phyloP scores from a whole-genome alignment of 37 sponge, comb jelly and placozoan genomes.

The Halichondria panicea region DNA sequence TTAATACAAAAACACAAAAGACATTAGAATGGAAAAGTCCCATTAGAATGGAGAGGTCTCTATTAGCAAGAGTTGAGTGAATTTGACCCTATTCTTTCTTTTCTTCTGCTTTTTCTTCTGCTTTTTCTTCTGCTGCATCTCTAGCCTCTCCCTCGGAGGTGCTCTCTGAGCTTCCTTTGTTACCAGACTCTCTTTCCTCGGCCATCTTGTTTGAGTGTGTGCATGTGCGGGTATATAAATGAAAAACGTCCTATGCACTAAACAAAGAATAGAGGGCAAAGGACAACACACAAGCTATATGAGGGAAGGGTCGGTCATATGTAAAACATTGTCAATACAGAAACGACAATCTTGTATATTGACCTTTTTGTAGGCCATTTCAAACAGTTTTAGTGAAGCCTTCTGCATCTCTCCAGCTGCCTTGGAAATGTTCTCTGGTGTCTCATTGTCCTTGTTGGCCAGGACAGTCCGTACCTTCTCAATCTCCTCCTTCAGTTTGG shows the following conservation, averaged over 20 bases:
- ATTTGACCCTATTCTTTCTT: too few relatives aligned
- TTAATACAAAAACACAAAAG: too few relatives aligned
- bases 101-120: constrained; percentile 27
- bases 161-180: not conserved
- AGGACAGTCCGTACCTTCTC: constrained; percentile 66
- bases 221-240: not conserved
- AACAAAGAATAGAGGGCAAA: not conserved
- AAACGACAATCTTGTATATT: not conserved
- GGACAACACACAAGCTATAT: not conserved
- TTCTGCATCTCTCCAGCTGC: constrained; percentile 85
- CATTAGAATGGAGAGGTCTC: too few relatives aligned
- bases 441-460: constrained; percentile 79
- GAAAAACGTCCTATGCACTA: not conserved
- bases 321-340: not conserved
- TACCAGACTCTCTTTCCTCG: constrained; percentile 24
- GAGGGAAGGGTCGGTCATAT: not conserved
- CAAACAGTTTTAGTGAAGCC: constrained; percentile 96
- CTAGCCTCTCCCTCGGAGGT: constrained; percentile 81
- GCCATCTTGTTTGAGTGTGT: constrained; percentile 49
- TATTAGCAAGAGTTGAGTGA: too few relatives aligned
- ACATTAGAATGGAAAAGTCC: too few relatives aligned
- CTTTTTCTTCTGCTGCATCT: constrained; percentile 65
- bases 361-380: constrained; percentile 95
- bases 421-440: constrained; percentile 77
- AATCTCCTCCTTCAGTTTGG: constrained; percentile 80